Percentiles rank a stretch among this genome's conserved stretches.
These are phyloP conservation scores for Neoscelio sp. DNA, from an alignment of 2,888 invertebrate genomes.

Conservation along the genomic window DNA sequence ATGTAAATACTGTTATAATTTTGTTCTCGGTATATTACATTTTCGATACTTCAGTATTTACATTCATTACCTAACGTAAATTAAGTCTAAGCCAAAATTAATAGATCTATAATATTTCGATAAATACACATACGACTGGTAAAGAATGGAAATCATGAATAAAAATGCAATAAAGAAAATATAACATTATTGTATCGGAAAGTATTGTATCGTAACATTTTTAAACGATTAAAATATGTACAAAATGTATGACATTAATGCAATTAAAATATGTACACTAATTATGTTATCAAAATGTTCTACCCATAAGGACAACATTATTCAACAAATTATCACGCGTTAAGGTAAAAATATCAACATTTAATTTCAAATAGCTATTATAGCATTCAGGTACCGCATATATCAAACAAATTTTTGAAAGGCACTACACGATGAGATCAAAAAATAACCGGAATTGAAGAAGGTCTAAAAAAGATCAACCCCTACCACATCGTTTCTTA, in stretches of 20 bases:
- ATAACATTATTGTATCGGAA: neutral
- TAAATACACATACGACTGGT: neutral
- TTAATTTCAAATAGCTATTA: slow-evolving; percentile 5
- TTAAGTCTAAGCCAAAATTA: slow-evolving; percentile 31
- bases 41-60: slow-evolving; percentile 21
- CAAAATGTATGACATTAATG: neutral
- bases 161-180: neutral
- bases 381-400: slow-evolving; percentile 11
- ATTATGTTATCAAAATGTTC: neutral
- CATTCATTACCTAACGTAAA: slow-evolving; percentile 9
- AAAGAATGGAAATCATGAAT: neutral
- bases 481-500: no score
- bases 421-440: slow-evolving; percentile 9
- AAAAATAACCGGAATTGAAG: neutral
- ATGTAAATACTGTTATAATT: no score
- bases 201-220: no score
- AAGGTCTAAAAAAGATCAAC: no score
- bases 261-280: neutral
- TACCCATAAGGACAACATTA: no score
- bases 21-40: no score
- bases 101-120: neutral
- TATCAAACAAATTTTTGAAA: neutral
- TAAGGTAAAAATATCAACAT: neutral
- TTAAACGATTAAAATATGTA: neutral
- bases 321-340: slow-evolving; percentile 18